These are phyloP conservation scores for Tinea trinotella DNA, from an alignment of 2,888 invertebrate genomes.

Conservation along the genomic window DNA sequence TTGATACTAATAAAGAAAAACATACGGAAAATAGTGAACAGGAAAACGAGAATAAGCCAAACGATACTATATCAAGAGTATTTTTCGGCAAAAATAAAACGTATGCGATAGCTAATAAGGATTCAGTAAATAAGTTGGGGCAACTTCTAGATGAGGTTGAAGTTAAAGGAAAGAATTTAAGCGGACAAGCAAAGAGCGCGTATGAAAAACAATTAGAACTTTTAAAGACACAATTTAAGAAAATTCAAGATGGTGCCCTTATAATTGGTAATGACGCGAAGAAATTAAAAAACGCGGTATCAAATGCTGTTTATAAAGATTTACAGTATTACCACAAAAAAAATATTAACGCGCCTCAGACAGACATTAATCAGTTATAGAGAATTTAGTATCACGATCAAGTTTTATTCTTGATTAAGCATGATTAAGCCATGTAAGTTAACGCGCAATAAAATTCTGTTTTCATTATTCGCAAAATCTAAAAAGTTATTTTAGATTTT, in stretches of 20 bases:
- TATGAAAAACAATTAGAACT: constrained; percentile 14
- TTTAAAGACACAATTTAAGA: neutral
- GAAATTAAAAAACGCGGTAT: neutral
- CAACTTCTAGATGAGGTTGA: constrained; percentile 5
- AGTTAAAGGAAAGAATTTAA: neutral
- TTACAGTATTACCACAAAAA: neutral
- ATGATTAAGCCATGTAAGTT: too few species aligned
- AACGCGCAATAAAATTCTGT: too few species aligned
- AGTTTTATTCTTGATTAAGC: too few species aligned
- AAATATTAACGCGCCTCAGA: neutral
- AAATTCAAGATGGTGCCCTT: neutral
- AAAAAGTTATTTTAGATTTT: too few species aligned
- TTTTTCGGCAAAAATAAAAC: neutral
- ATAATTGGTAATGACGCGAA: constrained; percentile 11
- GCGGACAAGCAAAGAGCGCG: neutral
- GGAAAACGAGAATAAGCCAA: neutral
- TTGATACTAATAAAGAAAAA: neutral
- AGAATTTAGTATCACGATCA: too few species aligned
- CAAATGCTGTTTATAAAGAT: constrained; percentile 2
- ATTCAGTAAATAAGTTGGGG: neutral
- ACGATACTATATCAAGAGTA: neutral
- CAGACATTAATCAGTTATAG: too few species aligned
- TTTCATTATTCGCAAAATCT: too few species aligned
- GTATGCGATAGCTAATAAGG: too few species aligned
- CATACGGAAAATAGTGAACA: neutral